Evolutionary conservation across 1,140 invertebrate species (phyloP), one percentile per base, ranked within the genome.

Genomic region (Papilio dardanus): DNA sequence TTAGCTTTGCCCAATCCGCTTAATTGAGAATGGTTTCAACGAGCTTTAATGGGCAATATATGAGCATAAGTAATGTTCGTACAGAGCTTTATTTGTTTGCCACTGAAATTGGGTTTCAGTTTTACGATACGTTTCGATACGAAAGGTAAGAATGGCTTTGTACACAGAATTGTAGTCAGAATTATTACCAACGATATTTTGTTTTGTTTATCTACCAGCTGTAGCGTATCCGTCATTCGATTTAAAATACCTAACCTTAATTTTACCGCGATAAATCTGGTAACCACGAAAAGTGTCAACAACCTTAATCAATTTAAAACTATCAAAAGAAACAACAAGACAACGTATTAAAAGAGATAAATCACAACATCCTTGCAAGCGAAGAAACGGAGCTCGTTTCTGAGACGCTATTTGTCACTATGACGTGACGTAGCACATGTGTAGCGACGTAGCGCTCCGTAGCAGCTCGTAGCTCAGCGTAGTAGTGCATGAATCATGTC

Each of bases 21-120:
- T 88, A 88, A 88, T 88, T 88, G 86, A 77, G 80, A 83, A 86
- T 79, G 83, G 82, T 84, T 81, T 76, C 68, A 82, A 78, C 80
- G 75, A 73, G 46, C 65, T 66, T 85, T 86, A 86, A 86, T 82
- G 79, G 86, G 74, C 75, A 74, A 83, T 85, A 83, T 81, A 79
- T 79, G 79, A 75, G 77, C 74, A 77, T 80, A 74, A 35, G 66
- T 73, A 54, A 73, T 30, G 28, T 71, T 40, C 28, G 68, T 28
- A 14, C 19, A 21, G 14, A 21, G 35, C 33, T 68, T 35, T 68
- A 37, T 68, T 68, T 35, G 67, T 40, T 68, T 68, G 24, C 54
- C 54, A 62, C 35, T 68, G 67, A 68, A 19, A 68, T 31, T 40
- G 67, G 19, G 19, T 37, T 68, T 68, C 35, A 21, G 33, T 37